Evolutionary conservation across 2,797 vertebrate species (phyloP), one percentile per base, ranked within the genome.

Genomic region (Falco berigora): DNA sequence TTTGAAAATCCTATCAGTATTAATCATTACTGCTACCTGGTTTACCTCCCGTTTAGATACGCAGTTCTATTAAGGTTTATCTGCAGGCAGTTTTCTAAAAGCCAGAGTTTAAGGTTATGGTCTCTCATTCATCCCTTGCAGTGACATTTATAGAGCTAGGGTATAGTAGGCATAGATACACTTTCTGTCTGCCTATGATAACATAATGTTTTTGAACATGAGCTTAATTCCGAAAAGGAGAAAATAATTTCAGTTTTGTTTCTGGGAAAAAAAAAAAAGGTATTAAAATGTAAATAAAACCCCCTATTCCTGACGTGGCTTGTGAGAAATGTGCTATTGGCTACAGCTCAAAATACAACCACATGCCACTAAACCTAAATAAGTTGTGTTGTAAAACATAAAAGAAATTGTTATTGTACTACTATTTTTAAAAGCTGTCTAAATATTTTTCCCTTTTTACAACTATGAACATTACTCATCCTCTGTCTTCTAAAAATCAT

Each of bases 381-480:
- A 61, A 90, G 58, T 72, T 64, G 79, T 67, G 61, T 61, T 95
- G 88, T 94, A 66, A 94, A 84, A 68, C 40, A 63, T 71, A 58
- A 94, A 90, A 14, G 73, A 78, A 90, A 88, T 71, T 94, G 36
- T 88, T 90, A 27, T 80, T 80, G n/a, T 50, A 12, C 76, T 81
- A 14, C 82, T 94, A 49, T 92, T 96, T 95, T 95, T 86, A 86
- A 95, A 93, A 92, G 83, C 86, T 92, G 49, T 93, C 92, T 96
- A 91, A 96, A 92, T 91, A 72, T 94, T 94, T 90, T 96, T 90
- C 76, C 34, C 47, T 77, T 79, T 86, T 94, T 86, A 75, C 79
- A 84, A 91, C 94, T 58, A 61, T 72, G 90, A 83, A 58, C 88
- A 75, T 90, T 93, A 72, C 25, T 95, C 38, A 64, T 66, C 61